These are phyloP conservation scores for Myotis yumanensis DNA, from an alignment of 2,113 vertebrate species.

Conservation along the genomic window DNA sequence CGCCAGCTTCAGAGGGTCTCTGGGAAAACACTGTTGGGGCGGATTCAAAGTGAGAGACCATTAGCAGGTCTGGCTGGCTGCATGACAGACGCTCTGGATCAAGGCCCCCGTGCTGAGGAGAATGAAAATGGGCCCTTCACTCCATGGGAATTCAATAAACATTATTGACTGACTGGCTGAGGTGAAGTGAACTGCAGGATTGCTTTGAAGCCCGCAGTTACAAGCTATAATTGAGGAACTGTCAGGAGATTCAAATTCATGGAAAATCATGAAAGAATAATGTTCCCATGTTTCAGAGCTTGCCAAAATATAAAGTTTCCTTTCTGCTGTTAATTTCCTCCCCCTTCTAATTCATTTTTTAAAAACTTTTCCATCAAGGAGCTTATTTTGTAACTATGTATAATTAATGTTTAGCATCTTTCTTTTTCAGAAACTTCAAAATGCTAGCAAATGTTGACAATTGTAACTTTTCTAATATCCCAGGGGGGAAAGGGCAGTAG, in stretches of 20 bases:
- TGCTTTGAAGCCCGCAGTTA: constrained; percentile 66
- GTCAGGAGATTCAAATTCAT: constrained; percentile 63
- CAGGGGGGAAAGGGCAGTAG: not conserved
- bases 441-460: constrained; percentile 37
- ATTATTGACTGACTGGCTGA: constrained; percentile 43
- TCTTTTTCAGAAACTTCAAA: constrained; percentile 52
- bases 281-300: constrained; percentile 54
- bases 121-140: constrained; percentile 45
- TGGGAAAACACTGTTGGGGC: not conserved
- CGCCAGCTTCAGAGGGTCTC: not conserved
- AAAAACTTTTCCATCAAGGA: constrained; percentile 51
- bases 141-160: constrained; percentile 54
- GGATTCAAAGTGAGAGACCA: constrained; percentile 15
- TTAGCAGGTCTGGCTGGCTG: constrained; percentile 7
- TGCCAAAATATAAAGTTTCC: constrained; percentile 69
- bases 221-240: constrained; percentile 63
- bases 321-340: constrained; percentile 69
- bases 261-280: constrained; percentile 67
- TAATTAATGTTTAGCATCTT: constrained; percentile 56
- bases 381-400: constrained; percentile 43
- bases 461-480: constrained; percentile 35
- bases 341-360: constrained; percentile 49
- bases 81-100: not conserved
- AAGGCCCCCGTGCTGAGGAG: constrained; percentile 18
- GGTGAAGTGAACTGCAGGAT: constrained; percentile 40